Evolutionary conservation across 2,113 vertebrate species (phyloP).

Genomic region (Pseudorhombus dupliciocellatus): DNA sequence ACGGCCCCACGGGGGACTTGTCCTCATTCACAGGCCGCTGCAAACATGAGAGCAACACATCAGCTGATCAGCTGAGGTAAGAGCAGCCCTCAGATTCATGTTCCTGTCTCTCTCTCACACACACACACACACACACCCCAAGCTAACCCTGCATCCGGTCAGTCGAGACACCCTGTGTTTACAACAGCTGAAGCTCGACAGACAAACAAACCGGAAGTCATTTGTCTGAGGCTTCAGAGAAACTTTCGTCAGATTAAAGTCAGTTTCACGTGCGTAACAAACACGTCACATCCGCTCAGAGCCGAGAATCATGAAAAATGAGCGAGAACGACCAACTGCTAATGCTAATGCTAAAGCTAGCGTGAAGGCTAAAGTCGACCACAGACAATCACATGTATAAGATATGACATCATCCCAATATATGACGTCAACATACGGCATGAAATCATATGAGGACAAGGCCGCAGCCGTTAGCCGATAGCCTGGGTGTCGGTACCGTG

Average conservation of each 20-base stretch:
- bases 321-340: neutral
- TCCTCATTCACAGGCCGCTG: constrained; percentile 78
- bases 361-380: neutral
- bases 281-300: neutral
- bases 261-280: too few relatives aligned
- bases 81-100: too few relatives aligned
- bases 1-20: constrained; percentile 81
- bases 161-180: too few relatives aligned
- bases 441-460: too few relatives aligned
- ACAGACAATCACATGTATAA: neutral
- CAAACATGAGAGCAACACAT: constrained; percentile 10
- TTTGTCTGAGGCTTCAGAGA: too few relatives aligned
- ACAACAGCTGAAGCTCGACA: too few relatives aligned
- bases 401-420: neutral
- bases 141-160: too few relatives aligned
- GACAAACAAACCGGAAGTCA: too few relatives aligned
- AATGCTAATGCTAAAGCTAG: constrained; percentile 11
- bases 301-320: neutral
- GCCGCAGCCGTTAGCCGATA: neutral
- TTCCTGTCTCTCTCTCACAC: too few relatives aligned
- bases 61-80: neutral
- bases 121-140: too few relatives aligned
- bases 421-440: too few relatives aligned
- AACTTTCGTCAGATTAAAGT: too few relatives aligned
- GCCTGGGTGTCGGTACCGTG: constrained; percentile 67